A percentile compares a stretch with the other conserved stretches of the same genome.
These are phyloP conservation scores for Rachycentron canadum DNA, from an alignment of 2,797 vertebrate genomes.

Conservation along the genomic window DNA sequence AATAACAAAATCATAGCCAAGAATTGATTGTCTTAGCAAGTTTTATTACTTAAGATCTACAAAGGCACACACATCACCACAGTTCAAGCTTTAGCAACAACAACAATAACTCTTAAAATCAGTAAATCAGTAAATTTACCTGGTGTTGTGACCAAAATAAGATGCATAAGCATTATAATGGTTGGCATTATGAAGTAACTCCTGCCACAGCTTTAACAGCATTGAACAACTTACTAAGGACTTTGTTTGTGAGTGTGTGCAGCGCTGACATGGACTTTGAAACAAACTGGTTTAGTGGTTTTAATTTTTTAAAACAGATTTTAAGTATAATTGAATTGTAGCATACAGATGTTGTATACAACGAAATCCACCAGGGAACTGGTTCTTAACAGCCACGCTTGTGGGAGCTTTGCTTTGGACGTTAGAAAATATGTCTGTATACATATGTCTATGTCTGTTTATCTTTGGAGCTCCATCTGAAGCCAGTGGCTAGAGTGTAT, in stretches of 20 bases:
- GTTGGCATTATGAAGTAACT: not conserved
- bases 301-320: not conserved
- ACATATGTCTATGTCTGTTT: too few species aligned
- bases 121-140: not conserved
- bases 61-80: not conserved
- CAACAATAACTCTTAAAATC: not conserved
- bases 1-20: not conserved
- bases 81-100: not conserved
- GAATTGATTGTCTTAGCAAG: not conserved
- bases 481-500: not conserved
- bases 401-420: constrained; percentile 1
- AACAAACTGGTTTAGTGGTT: not conserved
- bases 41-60: not conserved
- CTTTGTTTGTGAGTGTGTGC: not conserved
- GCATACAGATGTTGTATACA: not conserved
- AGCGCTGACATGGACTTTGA: not conserved
- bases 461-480: not conserved
- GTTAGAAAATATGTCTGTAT: not conserved
- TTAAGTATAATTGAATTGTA: not conserved
- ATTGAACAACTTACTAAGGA: too few species aligned
- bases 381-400: not conserved
- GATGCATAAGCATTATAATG: not conserved
- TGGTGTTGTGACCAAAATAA: not conserved
- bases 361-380: not conserved
- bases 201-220: not conserved